Evolutionary conservation across 2,113 vertebrate species (phyloP).

Genomic region (Ahaetulla prasina): DNA sequence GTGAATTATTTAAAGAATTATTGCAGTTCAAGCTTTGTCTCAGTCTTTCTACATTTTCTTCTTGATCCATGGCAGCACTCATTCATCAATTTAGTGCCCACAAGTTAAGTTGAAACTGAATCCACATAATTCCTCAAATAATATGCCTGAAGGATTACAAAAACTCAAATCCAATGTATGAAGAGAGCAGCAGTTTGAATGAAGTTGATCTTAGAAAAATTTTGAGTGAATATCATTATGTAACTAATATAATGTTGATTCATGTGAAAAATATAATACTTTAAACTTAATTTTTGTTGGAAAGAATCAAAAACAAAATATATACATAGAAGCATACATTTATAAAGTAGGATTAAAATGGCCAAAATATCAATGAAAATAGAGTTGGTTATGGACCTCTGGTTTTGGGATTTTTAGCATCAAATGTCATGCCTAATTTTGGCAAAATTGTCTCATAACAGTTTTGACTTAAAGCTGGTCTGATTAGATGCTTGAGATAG

Average conservation of each 20-base stretch:
- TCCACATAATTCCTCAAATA: not conserved
- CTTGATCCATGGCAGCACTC: conserved; percentile 11
- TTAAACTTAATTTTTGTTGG: not conserved
- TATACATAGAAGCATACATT: not conserved
- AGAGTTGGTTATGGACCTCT: not conserved
- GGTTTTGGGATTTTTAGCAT: not conserved
- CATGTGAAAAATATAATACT: not conserved
- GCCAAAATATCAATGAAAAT: not conserved
- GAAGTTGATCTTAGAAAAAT: not conserved
- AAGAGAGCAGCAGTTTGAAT: not conserved
- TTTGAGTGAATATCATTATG: conserved; percentile 22
- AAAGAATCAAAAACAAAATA: not conserved
- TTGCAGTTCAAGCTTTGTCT: conserved; percentile 13
- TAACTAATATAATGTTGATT: not conserved
- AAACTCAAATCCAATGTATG: not conserved
- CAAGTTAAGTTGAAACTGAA: not conserved
- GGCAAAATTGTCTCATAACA: not conserved
- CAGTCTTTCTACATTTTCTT: not conserved
- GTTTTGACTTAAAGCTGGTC: not conserved
- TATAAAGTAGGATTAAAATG: not conserved
- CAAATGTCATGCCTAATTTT: not conserved
- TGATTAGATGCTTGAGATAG: not conserved
- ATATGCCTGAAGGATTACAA: not conserved
- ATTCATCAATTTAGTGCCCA: not conserved
- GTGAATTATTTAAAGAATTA: conserved; percentile 28